Evolutionary conservation across 2,888 invertebrate genomes (phyloP).

Genomic region (Diachrysia chrysitis): DNA sequence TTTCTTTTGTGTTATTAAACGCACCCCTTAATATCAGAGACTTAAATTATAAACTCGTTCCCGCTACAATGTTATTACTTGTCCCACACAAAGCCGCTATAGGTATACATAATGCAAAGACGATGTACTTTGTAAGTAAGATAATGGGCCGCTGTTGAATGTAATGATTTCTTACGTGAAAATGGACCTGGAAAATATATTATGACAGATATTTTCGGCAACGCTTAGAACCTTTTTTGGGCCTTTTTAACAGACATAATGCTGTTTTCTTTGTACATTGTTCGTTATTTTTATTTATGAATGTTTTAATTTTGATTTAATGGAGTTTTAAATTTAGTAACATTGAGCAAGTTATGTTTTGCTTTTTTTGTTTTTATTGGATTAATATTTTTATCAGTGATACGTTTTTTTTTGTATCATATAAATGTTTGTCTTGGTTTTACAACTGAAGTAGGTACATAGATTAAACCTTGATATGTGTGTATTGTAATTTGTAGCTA

Average conservation of each 20-base stretch:
- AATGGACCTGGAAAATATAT: slow-evolving; percentile 60
- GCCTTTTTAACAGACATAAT: slow-evolving; percentile 40
- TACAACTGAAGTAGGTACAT: not conserved
- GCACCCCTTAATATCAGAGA: not conserved
- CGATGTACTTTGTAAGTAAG: slow-evolving; percentile 65
- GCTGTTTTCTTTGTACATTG: slow-evolving; percentile 20
- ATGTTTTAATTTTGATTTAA: slow-evolving; percentile 38
- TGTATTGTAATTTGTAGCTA: not conserved
- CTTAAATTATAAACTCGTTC: not conserved
- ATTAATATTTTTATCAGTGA: not conserved
- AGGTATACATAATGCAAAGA: slow-evolving; percentile 53
- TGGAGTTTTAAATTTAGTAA: not conserved
- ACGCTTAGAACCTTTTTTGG: slow-evolving; percentile 37
- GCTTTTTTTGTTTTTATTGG: not conserved
- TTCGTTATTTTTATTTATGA: slow-evolving; percentile 29
- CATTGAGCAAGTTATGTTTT: not conserved
- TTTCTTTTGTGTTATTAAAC: not conserved
- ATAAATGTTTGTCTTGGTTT: not conserved
- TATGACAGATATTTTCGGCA: slow-evolving; percentile 44
- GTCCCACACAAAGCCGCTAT: slow-evolving; percentile 13
- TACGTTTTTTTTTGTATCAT: not conserved
- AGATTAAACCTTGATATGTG: not conserved
- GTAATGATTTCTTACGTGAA: slow-evolving; percentile 73
- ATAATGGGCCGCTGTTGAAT: slow-evolving; percentile 67
- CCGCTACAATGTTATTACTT: slow-evolving; percentile 21